Evolutionary conservation across 1,140 invertebrate genomes (phyloP), one percentile per base, ranked within the genome.

Genomic region (Rhopalosiphum padi): DNA sequence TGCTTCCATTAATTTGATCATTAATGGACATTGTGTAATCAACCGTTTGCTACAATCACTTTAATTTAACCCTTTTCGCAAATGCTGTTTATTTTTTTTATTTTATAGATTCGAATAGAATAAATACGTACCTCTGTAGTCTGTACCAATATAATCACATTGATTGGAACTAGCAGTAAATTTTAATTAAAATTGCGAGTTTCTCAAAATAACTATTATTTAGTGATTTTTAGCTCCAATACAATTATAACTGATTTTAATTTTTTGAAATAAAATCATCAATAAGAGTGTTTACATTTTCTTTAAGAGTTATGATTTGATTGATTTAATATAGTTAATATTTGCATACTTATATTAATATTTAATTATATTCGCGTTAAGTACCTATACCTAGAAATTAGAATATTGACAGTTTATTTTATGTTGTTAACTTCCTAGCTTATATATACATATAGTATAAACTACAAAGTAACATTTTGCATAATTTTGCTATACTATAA

Each of bases 1-100:
- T 77, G 30, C n/a, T 77, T 77, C 30, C 60, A 77, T 77, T 77
- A 77, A 77, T 77, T 77, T 77, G 60, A 77, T 77, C 60, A 77
- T 77, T 77, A n/a, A 77, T 77, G 60, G 15, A 35, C n/a, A 77
- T 77, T 77, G 15, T 77, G 60, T 77, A 77, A 77, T 77, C 60
- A 77, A 77, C 60, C n/a, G 30, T 77, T n/a, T n/a, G 15, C 4
- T 6, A n/a, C 30, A 77, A 77, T 77, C 60, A n/a, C 30, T 77
- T 77, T 35, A 77, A n/a, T n/a, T 77, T n/a, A 77, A 77, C 60
- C 60, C 60, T 77, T n/a, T 77, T 77, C n/a, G 5, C 30, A 77
- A 77, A 77, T 77, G 5, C 30, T 77, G 60, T 77, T 77, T 77
- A 77, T n/a, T 77, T 23, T 68, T 68, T 77, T 77, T 77, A n/a